Conservation (phyloP, 2,888 invertebrate species). For the Enchytraeus crypticus region DNA sequence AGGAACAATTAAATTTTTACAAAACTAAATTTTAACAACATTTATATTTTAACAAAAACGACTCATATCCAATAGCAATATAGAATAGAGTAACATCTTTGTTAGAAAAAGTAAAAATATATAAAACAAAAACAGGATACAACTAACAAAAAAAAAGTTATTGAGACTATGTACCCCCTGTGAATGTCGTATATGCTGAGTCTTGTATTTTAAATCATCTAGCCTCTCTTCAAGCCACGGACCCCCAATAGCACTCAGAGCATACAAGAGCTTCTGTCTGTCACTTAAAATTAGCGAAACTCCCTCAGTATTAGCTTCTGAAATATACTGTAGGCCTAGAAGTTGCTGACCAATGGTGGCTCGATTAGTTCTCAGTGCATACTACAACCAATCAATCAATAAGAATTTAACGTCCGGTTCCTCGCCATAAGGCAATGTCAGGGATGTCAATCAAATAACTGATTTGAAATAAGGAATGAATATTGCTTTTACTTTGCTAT, state of each 20-base stretch:
- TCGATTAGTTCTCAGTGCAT: slow-evolving; percentile 31
- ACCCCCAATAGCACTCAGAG: slow-evolving; percentile 34
- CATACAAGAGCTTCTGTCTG: slow-evolving; percentile 37
- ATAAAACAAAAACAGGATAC: too few relatives aligned
- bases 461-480: background rate
- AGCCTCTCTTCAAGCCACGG: slow-evolving; percentile 39
- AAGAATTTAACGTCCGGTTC: too few relatives aligned
- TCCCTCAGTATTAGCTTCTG: slow-evolving; percentile 13
- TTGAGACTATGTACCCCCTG: background rate
- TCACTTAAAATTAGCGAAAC: slow-evolving; percentile 30
- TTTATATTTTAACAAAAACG: too few relatives aligned
- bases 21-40: too few relatives aligned
- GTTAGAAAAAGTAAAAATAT: too few relatives aligned
- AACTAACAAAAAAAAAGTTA: background rate
- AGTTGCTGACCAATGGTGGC: slow-evolving; percentile 76
- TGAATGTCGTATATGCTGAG: background rate
- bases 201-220: slow-evolving; percentile 15
- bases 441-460: too few relatives aligned
- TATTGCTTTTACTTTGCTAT: background rate
- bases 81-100: too few relatives aligned
- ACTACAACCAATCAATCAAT: too few relatives aligned
- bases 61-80: too few relatives aligned
- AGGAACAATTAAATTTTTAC: too few relatives aligned
- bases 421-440: too few relatives aligned
- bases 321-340: slow-evolving; percentile 63